Conservation (phyloP, 1,140 invertebrate genomes). For the Coenobita brevimanus region DNA sequence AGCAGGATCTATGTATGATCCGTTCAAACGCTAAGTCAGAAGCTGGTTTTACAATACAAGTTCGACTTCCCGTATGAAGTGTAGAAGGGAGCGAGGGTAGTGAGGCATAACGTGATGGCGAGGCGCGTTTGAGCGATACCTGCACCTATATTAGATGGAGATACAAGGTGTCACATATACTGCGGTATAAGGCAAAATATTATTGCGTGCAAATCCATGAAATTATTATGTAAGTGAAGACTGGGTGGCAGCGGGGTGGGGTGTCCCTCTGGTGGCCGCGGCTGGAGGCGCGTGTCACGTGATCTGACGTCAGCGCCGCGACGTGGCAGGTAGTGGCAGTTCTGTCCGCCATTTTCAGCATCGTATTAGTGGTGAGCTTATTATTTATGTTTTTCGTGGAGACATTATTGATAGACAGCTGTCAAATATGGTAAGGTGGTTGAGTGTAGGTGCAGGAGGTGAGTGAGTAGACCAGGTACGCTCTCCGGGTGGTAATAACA, state of each 20-base stretch:
- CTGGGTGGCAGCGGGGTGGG: neutral
- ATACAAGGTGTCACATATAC: too few species aligned
- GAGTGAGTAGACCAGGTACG: neutral
- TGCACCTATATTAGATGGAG: too few species aligned
- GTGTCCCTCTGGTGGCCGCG: constrained; percentile 2
- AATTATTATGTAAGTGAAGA: neutral
- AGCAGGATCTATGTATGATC: too few species aligned
- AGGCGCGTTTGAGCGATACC: too few species aligned
- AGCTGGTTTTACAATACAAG: too few species aligned
- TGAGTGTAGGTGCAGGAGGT: neutral
- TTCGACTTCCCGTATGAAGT: too few species aligned
- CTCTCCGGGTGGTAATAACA: neutral
- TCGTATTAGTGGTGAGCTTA: neutral
- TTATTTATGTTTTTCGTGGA: neutral
- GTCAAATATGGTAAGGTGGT: neutral
- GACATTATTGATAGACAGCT: neutral
- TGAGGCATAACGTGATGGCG: too few species aligned
- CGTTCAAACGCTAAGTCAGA: too few species aligned
- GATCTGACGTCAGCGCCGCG: constrained; percentile 32
- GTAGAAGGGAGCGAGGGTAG: too few species aligned
- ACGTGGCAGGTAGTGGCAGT: constrained; percentile 33
- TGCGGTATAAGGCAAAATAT: too few species aligned
- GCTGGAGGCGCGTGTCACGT: constrained; percentile 4
- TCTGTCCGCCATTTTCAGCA: constrained; percentile 28
- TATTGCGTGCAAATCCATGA: too few species aligned